Evolutionary conservation across 2,797 vertebrate genomes (phyloP).

Genomic region (Eremophila alpestris): DNA sequence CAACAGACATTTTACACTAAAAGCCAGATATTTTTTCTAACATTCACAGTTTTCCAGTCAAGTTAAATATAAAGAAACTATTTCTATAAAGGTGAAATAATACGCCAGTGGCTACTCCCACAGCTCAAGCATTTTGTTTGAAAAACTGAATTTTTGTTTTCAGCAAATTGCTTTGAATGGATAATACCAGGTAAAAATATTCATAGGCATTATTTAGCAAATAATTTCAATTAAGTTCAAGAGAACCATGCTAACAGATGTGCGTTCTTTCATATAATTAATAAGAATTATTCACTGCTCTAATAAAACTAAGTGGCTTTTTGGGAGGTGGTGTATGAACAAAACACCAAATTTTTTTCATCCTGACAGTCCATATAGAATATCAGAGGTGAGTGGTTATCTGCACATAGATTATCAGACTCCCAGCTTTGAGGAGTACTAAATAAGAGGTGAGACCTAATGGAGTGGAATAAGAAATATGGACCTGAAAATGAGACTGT

Average conservation of each 20-base stretch:
- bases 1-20: not conserved
- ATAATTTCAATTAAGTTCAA: not conserved
- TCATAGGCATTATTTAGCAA: not conserved
- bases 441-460: not conserved
- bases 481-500: conserved; percentile 6
- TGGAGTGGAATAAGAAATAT: not conserved
- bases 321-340: not conserved
- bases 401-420: not conserved
- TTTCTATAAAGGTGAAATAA: not conserved
- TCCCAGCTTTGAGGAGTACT: not conserved
- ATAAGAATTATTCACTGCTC: not conserved
- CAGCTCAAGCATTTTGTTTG: not conserved
- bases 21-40: not conserved
- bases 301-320: not conserved
- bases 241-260: not conserved
- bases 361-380: not conserved
- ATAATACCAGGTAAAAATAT: not conserved
- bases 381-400: not conserved
- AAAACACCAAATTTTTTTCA: not conserved
- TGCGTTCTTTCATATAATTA: not conserved
- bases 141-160: not conserved
- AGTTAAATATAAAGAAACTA: not conserved
- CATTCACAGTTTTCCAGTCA: not conserved
- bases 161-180: not conserved
- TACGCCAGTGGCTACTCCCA: not conserved